Percentiles rank a stretch among this genome's conserved stretches.
Conservation (phyloP, 2,113 vertebrate genomes). For the Triplophysa dalaica region DNA sequence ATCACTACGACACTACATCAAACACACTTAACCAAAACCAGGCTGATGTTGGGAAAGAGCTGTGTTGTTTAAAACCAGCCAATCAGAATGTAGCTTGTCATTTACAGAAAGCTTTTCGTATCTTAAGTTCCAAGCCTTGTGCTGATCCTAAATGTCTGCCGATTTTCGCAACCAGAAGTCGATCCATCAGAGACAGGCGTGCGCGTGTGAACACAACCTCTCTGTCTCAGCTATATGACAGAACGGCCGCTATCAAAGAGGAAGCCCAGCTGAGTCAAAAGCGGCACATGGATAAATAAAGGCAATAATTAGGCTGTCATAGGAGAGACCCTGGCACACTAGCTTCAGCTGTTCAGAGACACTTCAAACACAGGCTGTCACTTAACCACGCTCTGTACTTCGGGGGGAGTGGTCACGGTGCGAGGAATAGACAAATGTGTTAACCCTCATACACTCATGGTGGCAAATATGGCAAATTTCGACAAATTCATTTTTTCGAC, state of each 20-base stretch:
- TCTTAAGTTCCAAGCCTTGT: not conserved
- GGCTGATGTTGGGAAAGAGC: too few relatives aligned
- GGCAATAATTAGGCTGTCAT: conserved; percentile 57
- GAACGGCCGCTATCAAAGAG: conserved; percentile 33
- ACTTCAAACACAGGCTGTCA: conserved; percentile 50
- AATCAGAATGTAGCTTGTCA: conserved; percentile 9
- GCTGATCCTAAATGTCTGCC: not conserved
- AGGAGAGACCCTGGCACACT: conserved; percentile 25
- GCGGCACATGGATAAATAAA: conserved; percentile 52
- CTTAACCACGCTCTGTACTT: conserved; percentile 40
- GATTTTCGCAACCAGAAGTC: not conserved
- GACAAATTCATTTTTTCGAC: not conserved
- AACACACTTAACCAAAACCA: too few relatives aligned
- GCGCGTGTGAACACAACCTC: conserved; percentile 26
- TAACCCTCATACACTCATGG: too few relatives aligned
- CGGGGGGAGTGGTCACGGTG: conserved; percentile 2
- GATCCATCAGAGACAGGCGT: not conserved
- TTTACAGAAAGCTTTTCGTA: not conserved
- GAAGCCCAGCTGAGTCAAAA: conserved; percentile 38
- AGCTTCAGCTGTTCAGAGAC: conserved; percentile 38
- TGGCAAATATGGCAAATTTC: conserved; percentile 2
- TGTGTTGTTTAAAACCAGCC: not conserved
- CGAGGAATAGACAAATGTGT: conserved; percentile 22
- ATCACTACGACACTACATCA: too few relatives aligned
- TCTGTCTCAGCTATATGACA: conserved; percentile 17